phyloP scores from a whole-genome alignment of 2,797 vertebrate genomes.

The Pseudochirops cupreus region DNA sequence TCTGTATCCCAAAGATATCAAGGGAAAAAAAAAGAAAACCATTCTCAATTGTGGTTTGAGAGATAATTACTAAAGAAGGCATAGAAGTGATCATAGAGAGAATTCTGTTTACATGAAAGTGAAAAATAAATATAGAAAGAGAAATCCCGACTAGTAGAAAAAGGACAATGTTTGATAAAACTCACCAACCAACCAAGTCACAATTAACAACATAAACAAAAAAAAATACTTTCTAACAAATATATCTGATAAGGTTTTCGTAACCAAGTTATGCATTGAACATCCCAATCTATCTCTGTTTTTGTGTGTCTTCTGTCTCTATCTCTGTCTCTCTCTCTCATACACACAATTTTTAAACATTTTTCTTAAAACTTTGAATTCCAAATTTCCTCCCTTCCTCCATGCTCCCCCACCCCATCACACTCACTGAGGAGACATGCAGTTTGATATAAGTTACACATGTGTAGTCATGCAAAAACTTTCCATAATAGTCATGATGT shows the following conservation, averaged over 20 bases:
- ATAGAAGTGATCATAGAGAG: background rate
- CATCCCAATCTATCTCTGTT: background rate
- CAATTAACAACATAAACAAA: no score
- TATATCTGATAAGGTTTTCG: background rate
- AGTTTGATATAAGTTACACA: no score
- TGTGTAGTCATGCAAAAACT: no score
- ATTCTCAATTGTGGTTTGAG: background rate
- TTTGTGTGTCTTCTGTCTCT: no score
- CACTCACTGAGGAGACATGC: no score
- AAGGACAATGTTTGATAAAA: background rate
- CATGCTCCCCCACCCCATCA: no score
- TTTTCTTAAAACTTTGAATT: no score
- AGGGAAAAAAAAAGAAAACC: background rate
- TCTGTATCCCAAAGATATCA: background rate
- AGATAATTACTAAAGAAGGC: background rate
- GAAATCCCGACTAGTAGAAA: background rate
- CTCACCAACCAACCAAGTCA: no score
- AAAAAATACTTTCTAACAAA: background rate
- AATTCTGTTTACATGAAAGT: background rate
- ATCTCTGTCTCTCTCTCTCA: no score
- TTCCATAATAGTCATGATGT: no score
- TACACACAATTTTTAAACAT: no score
- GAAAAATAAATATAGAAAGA: background rate
- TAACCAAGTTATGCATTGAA: background rate
- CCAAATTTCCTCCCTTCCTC: no score